Evolutionary conservation across 1,140 invertebrate genomes (phyloP).

Genomic region (Bactericera cockerelli): DNA sequence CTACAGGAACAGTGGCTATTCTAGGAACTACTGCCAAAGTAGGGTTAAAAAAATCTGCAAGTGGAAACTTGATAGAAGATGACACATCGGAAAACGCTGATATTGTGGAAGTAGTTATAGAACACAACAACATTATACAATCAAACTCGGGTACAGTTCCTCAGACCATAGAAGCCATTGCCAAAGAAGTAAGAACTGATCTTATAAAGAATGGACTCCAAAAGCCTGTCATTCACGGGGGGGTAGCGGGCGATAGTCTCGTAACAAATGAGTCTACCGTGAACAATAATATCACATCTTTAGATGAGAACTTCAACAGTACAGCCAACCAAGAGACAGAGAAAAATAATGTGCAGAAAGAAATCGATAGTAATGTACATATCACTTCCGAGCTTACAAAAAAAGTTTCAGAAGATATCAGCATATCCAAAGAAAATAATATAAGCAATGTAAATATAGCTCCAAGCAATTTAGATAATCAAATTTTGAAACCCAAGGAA

Average conservation of each 20-base stretch:
- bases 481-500: not conserved
- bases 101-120: conserved; percentile 2
- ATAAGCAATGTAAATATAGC: not conserved
- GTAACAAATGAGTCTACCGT: not conserved
- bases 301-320: too few species aligned
- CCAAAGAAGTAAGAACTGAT: not conserved
- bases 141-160: not conserved
- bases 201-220: not conserved
- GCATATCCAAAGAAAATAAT: conserved; percentile 1
- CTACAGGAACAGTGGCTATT: conserved; percentile 23
- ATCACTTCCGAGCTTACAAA: not conserved
- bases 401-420: not conserved
- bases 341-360: not conserved
- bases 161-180: not conserved
- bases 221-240: not conserved
- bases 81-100: not conserved
- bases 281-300: not conserved
- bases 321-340: not conserved
- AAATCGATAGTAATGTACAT: not conserved
- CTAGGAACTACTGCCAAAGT: conserved; percentile 23
- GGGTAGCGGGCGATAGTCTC: not conserved
- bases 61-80: conserved; percentile 3
- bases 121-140: not conserved
- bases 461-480: conserved; percentile 8
- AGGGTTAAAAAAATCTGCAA: not conserved